Percentiles rank a stretch among this genome's conserved stretches.
phyloP scores from a whole-genome alignment of 2,797 vertebrate genomes.

The Columba guinea region DNA sequence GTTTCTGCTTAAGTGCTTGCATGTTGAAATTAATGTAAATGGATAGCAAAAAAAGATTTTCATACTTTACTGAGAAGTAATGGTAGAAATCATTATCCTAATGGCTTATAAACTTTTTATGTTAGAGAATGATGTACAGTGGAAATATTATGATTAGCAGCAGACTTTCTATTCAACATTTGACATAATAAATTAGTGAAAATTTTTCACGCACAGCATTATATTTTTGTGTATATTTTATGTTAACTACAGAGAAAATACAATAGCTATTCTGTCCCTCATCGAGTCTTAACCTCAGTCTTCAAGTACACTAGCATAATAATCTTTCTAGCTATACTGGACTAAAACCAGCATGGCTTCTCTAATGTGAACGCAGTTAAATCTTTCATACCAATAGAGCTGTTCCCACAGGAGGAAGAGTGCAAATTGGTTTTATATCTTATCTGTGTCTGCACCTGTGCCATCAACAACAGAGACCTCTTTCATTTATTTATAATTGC shows the following conservation, averaged over 20 bases:
- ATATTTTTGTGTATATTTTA: neutral
- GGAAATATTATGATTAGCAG: conserved; percentile 63
- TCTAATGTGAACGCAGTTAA: neutral
- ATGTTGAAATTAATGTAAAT: conserved; percentile 64
- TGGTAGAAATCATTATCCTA: conserved; percentile 72
- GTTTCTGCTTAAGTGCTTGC: conserved; percentile 52
- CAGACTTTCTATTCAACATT: conserved; percentile 23
- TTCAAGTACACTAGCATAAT: neutral
- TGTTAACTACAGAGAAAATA: neutral
- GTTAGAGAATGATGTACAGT: conserved; percentile 48
- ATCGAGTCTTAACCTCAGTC: neutral
- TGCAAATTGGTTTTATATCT: neutral
- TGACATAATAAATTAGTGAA: conserved; percentile 36
- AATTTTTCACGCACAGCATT: conserved; percentile 7
- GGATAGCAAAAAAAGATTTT: conserved; percentile 67
- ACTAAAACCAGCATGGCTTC: neutral
- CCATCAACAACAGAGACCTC: neutral
- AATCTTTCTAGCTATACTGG: neutral
- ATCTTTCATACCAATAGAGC: neutral
- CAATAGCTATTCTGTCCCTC: neutral
- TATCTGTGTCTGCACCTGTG: neutral
- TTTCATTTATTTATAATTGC: neutral
- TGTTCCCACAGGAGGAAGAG: neutral
- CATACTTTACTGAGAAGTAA: conserved; percentile 68
- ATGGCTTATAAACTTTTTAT: conserved; percentile 67